phyloP scores from a whole-genome alignment of 2,888 invertebrate species.

The Bimastos eiseni region DNA sequence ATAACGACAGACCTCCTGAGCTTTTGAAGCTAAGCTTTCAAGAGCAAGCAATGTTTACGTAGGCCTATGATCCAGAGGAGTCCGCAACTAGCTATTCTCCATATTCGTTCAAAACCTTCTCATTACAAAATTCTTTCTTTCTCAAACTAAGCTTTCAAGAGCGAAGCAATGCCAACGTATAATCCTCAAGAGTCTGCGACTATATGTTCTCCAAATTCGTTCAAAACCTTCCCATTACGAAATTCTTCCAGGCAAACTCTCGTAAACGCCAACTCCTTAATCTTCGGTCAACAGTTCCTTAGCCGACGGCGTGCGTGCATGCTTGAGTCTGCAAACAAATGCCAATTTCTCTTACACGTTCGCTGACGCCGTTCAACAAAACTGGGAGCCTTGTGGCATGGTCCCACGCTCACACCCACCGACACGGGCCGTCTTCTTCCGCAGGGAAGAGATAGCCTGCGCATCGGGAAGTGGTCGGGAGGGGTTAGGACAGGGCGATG shows the following conservation, averaged over 20 bases:
- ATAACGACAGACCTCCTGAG: no score
- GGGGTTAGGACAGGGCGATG: not conserved
- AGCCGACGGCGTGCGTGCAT: not conserved
- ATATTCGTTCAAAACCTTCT: no score
- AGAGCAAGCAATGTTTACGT: no score
- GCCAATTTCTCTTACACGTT: not conserved
- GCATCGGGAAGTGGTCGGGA: not conserved
- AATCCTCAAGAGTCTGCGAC: no score
- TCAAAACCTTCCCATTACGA: no score
- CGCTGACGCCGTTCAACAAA: not conserved
- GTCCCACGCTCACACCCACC: conserved; percentile 13
- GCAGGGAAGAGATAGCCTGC: not conserved
- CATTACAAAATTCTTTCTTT: no score
- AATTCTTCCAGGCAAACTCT: no score
- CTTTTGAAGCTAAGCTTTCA: not conserved
- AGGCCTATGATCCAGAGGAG: no score
- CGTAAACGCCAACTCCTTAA: not conserved
- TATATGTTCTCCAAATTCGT: no score
- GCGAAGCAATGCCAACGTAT: no score
- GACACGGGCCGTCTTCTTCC: not conserved
- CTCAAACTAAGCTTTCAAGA: no score
- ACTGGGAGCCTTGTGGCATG: not conserved
- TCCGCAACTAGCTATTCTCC: no score
- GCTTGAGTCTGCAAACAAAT: not conserved
- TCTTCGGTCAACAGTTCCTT: not conserved